phyloP scores from a whole-genome alignment of 2,888 invertebrate genomes.

The Syrista parreyssii region DNA sequence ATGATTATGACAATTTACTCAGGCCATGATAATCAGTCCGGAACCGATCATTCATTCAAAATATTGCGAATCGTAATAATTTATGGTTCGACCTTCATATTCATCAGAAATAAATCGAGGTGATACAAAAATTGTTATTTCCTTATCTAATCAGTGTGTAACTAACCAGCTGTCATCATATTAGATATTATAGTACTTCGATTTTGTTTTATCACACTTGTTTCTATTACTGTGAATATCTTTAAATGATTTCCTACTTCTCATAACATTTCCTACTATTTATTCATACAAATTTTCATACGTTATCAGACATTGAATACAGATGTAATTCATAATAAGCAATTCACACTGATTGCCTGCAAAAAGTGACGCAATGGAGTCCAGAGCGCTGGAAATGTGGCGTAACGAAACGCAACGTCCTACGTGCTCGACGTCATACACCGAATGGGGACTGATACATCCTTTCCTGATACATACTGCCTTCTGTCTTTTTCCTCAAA shows the following conservation, averaged over 20 bases:
- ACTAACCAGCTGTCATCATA: not conserved
- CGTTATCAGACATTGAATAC: not conserved
- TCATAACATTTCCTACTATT: not conserved
- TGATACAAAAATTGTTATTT: not conserved
- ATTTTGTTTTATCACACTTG: not conserved
- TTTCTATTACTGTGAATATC: not conserved
- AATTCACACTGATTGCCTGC: not conserved
- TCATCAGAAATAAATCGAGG: not conserved
- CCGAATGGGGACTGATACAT: not conserved
- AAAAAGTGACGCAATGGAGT: not conserved
- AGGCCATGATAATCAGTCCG: not conserved
- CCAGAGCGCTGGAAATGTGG: not conserved
- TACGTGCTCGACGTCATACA: not conserved
- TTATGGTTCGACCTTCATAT: not conserved
- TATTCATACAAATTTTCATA: not conserved
- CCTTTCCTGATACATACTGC: not conserved
- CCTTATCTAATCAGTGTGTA: not conserved
- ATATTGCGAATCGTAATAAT: not conserved
- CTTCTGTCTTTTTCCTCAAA: not conserved
- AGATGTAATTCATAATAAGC: not conserved
- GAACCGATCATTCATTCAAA: not conserved
- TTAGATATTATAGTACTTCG: not conserved
- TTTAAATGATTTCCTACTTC: not conserved
- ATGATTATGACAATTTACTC: not conserved
- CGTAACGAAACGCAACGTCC: not conserved